These are phyloP conservation scores for Neodontobutis hainanensis DNA, from an alignment of 2,113 vertebrate species.

Conservation along the genomic window DNA sequence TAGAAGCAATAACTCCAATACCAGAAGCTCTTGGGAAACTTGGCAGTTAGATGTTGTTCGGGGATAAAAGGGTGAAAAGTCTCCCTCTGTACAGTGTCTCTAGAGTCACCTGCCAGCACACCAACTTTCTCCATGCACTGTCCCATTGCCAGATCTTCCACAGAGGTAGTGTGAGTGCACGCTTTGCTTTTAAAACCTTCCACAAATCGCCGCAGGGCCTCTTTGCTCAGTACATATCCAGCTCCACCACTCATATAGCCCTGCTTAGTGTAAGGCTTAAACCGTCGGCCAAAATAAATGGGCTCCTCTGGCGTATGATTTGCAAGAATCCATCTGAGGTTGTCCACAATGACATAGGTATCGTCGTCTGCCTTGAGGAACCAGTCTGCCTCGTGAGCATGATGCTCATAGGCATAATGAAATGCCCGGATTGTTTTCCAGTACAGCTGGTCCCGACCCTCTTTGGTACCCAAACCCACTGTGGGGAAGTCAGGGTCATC, in stretches of 20 bases:
- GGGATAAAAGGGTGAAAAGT: conserved; percentile 82
- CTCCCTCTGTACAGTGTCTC: conserved; percentile 73
- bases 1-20: conserved; percentile 87
- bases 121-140: conserved; percentile 83
- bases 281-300: conserved; percentile 80
- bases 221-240: conserved; percentile 80
- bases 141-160: conserved; percentile 81
- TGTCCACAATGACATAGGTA: conserved; percentile 79
- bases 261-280: conserved; percentile 79
- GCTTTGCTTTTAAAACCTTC: conserved; percentile 69
- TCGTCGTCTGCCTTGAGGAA: conserved; percentile 84
- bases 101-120: conserved; percentile 76
- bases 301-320: conserved; percentile 70
- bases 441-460: conserved; percentile 82
- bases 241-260: conserved; percentile 86
- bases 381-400: conserved; percentile 77
- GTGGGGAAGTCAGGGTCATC: conserved; percentile 71
- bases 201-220: conserved; percentile 73
- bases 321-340: conserved; percentile 80
- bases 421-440: conserved; percentile 81
- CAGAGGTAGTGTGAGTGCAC: conserved; percentile 74
- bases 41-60: conserved; percentile 75
- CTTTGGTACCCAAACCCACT: conserved; percentile 75
- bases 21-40: conserved; percentile 83
- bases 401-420: conserved; percentile 78